Evolutionary conservation across 2,888 invertebrate genomes (phyloP), one percentile per base, ranked within the genome.

Genomic region (Aromia moschata): DNA sequence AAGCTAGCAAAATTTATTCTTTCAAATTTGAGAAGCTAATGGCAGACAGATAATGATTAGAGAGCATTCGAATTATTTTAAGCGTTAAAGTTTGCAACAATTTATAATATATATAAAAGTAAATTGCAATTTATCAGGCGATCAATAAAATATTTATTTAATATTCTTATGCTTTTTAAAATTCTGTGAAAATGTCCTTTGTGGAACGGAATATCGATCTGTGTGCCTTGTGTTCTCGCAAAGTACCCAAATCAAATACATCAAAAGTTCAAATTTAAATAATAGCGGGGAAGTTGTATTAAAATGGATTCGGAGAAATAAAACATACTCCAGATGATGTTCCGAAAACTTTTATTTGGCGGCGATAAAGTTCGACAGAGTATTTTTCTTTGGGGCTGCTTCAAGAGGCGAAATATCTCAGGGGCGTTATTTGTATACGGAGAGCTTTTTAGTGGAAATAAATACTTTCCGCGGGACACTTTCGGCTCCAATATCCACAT

Each of bases 211-310:
- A 33, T 33, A 33, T 44, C 18, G 43, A 43, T 30, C 16, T 31
- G 4, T 36, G 12, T 36, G 11, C 20, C 20, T 25, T 25, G 25
- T 49, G 20, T 30, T 12, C 11, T 7, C 20, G 3, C 11, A 36
- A 40, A 38, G 15, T 38, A 38, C 9, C 20, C 38, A 57, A 62
- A 62, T 62, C 54, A 62, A 62, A 62, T 49, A 59, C 56, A 54
- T 57, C 56, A 47, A 53, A 62, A 64, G 57, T 64, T 62, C 46
- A 47, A 57, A 64, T 62, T 47, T 58, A 59, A 54, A 59, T 62
- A 61, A 59, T 56, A 61, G 45, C 45, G 56, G 46, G 41, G 60
- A 60, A 55, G 52, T 62, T 59, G 59, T 59, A 62, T 62, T 62
- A 60, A 58, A 65, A 58, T 57, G 52, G 61, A 62, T 51, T 59